Percentiles rank a stretch among this genome's conserved stretches.
Evolutionary conservation across 23 tunicate species (phyloP).

Genomic region (Oikopleura albicans): DNA sequence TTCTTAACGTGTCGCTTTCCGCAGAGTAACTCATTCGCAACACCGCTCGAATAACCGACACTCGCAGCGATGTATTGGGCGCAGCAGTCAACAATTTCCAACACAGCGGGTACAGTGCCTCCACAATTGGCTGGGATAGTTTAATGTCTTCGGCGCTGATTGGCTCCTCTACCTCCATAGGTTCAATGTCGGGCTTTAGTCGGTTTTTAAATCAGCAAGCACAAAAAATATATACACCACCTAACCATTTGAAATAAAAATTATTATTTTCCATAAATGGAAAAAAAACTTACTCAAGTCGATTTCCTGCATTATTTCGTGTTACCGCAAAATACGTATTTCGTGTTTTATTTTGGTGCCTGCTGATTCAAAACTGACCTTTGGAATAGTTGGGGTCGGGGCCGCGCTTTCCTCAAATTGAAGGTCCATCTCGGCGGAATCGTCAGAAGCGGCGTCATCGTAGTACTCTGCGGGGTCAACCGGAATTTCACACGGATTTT

Average conservation of each 20-base stretch:
- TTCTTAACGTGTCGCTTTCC: background rate
- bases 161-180: background rate
- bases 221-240: too few species aligned
- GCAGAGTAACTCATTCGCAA: background rate
- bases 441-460: conserved; percentile 8
- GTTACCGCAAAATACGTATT: too few species aligned
- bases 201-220: too few species aligned
- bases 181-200: background rate
- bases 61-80: background rate
- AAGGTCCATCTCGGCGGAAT: background rate
- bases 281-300: too few species aligned
- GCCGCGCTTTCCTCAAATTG: background rate
- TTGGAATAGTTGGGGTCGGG: too few species aligned
- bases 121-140: background rate
- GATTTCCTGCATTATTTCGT: too few species aligned
- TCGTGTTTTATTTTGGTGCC: too few species aligned
- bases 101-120: background rate
- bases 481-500: background rate
- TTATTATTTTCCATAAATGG: too few species aligned
- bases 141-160: background rate
- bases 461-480: background rate
- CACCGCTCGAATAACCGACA: background rate
- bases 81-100: background rate
- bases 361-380: too few species aligned
- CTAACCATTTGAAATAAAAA: too few species aligned